Evolutionary conservation across 1,140 invertebrate genomes (phyloP), one percentile per base, ranked within the genome.

Genomic region (Odontomachus brunneus): DNA sequence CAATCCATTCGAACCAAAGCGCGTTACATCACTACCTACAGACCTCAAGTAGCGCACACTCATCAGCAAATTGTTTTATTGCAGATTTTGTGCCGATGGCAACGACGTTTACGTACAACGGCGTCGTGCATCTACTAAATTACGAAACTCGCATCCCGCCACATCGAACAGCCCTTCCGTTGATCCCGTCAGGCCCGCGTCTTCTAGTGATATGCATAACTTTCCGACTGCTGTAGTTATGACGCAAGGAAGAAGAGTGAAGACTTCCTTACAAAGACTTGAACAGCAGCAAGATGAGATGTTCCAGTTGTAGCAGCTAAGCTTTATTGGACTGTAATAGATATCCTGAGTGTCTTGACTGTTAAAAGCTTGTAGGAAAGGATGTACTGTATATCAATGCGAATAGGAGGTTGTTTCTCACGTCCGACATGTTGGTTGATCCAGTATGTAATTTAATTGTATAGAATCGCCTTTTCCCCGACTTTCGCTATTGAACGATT

Each of bases 231-330:
- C 97, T n/a, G 94, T 96, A 19, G 96, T 97, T 17, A 96, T 97
- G 90, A 97, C 97, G 17, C 97, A 97, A 91, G 97, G 97, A 49
- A 95, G 96, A 84, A 96, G 96, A 90, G 96, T 98, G 4, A 96
- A 96, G 91, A 97, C 95, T 82, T 98, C 97, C 2, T 91, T 98
- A 57, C 96, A 97, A 92, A 95, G 97, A 89, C 95, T 98, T 73
- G 97, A 98, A 93, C 95, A 97, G 89, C 96, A 97, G 89, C 97
- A 98, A 92, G 97, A 98, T 90, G 97, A 98, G 92, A 96, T 98
- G 92, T 98, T 98, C 92, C 97, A 98, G 93, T 97, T 98, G 96
- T 98, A 97, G 97, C 96, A 95, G 86, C 85, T 85, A 83, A 84
- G 66, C 81, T 63, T 83, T 74, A 87, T 76, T 69, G 63, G 75